Evolutionary conservation across 2,888 invertebrate species (phyloP), one percentile per base, ranked within the genome.

Genomic region (Venusia cambrica): DNA sequence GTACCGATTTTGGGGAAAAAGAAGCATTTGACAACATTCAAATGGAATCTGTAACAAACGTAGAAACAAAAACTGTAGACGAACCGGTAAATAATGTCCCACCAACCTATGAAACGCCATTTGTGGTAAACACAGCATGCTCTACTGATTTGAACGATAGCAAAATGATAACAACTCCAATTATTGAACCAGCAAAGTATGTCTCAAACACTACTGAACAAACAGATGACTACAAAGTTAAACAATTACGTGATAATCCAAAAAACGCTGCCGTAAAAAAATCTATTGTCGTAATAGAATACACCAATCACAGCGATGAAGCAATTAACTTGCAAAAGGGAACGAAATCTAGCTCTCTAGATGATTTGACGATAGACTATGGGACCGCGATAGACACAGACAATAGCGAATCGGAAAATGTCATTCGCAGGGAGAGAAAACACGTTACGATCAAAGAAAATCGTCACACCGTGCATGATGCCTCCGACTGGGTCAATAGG

Each of bases 151-250:
- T 21, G 2, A 20, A 28, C n/a, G 31, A 17, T 10, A 20, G 33
- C 28, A 34, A 29, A 11, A 18, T 5, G 5, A 14, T 19, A 18
- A 4, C 6, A 24, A 26, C 17, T 6, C 11, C 20, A 9, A 19
- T 30, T 2, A 21, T 11, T 19, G 33, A 44, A 17, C 26, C 42
- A 7, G 36, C 43, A 21, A 40, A 47, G 24, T 50, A 50, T 30
- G 40, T 46, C 6, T 33, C 40, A 41, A 57, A 48, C 45, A 47
- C 54, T 9, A 50, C 57, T 9, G 62, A 70, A 46, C 64, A 72
- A 49, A 83, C 83, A 12, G 83, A 83, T 48, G 81, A 84, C 55
- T 79, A 76, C 38, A 83, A 83, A 51, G 76, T 67, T 31, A 60
- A 71, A 57, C 72, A 73, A 41, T 55, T 80, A 41, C 57, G 48